phyloP scores from a whole-genome alignment of 1,140 invertebrate species.

The Condylostylus longicornis region DNA sequence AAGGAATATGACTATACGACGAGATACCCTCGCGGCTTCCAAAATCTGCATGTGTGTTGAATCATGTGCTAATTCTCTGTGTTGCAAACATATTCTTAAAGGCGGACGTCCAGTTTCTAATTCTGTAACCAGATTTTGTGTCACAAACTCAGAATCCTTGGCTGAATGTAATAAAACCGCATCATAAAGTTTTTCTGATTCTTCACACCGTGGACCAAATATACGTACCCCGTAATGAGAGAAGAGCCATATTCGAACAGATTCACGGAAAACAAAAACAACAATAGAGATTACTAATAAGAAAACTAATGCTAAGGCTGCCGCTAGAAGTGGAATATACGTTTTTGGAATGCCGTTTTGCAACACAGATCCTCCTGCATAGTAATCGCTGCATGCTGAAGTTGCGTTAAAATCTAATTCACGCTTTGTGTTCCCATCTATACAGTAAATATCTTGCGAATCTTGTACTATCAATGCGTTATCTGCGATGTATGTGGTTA shows the following conservation, averaged over 20 bases:
- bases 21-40: constrained; percentile 70
- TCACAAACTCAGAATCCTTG: constrained; percentile 79
- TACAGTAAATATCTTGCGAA: constrained; percentile 61
- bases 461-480: constrained; percentile 67
- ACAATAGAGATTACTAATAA: constrained; percentile 55
- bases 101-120: constrained; percentile 59
- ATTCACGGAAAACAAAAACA: constrained; percentile 69
- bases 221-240: constrained; percentile 71
- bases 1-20: constrained; percentile 61
- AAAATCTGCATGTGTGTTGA: constrained; percentile 51
- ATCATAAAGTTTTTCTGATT: constrained; percentile 76
- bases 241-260: constrained; percentile 73
- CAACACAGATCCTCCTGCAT: constrained; percentile 63
- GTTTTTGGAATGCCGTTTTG: constrained; percentile 69
- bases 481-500: constrained; percentile 68
- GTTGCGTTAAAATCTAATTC: constrained; percentile 67
- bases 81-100: constrained; percentile 73
- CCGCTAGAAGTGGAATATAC: constrained; percentile 69
- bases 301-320: constrained; percentile 54
- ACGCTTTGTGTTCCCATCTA: constrained; percentile 49
- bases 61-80: constrained; percentile 52
- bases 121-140: constrained; percentile 64
- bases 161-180: constrained; percentile 85
- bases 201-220: constrained; percentile 49
- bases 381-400: constrained; percentile 62